phyloP scores from a whole-genome alignment of 2,113 vertebrate genomes.

The Macrotis lagotis region DNA sequence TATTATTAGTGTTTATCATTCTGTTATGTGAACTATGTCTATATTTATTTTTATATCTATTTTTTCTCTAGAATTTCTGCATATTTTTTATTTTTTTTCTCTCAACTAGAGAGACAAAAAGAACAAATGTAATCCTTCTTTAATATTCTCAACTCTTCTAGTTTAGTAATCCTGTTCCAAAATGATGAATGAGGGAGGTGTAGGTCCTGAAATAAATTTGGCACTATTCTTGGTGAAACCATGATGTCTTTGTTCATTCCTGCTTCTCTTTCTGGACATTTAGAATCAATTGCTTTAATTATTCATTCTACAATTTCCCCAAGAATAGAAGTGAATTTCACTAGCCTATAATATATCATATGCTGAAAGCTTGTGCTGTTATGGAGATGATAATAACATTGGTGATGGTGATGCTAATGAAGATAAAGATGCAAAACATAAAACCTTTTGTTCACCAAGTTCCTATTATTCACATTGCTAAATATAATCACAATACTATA shows the following conservation, averaged over 20 bases:
- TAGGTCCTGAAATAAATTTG: background rate
- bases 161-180: background rate
- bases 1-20: background rate
- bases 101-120: background rate
- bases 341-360: background rate
- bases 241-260: background rate
- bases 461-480: background rate
- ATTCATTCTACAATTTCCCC: background rate
- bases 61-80: background rate
- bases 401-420: background rate
- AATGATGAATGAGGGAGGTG: background rate
- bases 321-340: background rate
- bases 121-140: background rate
- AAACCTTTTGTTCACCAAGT: background rate
- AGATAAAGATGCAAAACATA: background rate
- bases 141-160: background rate
- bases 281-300: background rate
- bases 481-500: background rate
- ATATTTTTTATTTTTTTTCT: background rate
- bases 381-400: background rate
- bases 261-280: background rate
- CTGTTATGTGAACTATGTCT: background rate
- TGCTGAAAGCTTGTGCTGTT: background rate
- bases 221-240: background rate
- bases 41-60: background rate